Percentiles rank a stretch among this genome's conserved stretches.
These are phyloP conservation scores for Sicus ferrugineus DNA, from an alignment of 2,888 invertebrate genomes.

Conservation along the genomic window DNA sequence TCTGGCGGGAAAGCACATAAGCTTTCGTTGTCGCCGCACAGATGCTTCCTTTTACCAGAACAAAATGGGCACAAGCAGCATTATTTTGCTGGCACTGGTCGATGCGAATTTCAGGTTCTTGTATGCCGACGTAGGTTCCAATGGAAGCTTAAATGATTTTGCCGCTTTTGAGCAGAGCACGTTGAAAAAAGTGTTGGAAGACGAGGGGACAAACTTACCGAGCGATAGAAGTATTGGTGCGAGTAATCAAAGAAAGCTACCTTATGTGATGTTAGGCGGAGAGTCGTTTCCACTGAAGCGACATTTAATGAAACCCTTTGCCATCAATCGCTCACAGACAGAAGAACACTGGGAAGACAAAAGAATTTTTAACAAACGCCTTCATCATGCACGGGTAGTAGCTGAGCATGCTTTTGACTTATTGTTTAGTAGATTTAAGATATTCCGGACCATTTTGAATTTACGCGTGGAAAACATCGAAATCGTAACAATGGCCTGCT, in stretches of 20 bases:
- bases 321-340: slow-evolving; percentile 19
- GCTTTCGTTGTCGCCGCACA: slow-evolving; percentile 32
- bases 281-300: slow-evolving; percentile 39
- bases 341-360: slow-evolving; percentile 1
- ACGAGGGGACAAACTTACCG: slow-evolving; percentile 20
- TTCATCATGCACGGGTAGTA: slow-evolving; percentile 29
- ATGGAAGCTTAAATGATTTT: slow-evolving; percentile 29
- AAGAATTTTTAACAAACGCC: slow-evolving; percentile 29
- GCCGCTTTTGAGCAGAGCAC: slow-evolving; percentile 20
- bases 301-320: slow-evolving; percentile 41
- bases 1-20: slow-evolving; percentile 41
- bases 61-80: slow-evolving; percentile 30
- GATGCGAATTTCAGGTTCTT: slow-evolving; percentile 41
- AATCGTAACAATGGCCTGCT: slow-evolving; percentile 37
- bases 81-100: slow-evolving; percentile 37
- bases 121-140: slow-evolving; percentile 40
- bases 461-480: slow-evolving; percentile 33
- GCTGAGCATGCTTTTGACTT: slow-evolving; percentile 37
- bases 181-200: neutral
- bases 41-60: too few species aligned
- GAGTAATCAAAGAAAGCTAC: slow-evolving; percentile 37
- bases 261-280: slow-evolving; percentile 41
- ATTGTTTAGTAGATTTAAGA: slow-evolving; percentile 33
- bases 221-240: slow-evolving; percentile 36
- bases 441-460: slow-evolving; percentile 16